Percentiles rank a stretch among this genome's conserved stretches.
phyloP scores from a whole-genome alignment of 2,113 vertebrate genomes.

The Orcinus orca region DNA sequence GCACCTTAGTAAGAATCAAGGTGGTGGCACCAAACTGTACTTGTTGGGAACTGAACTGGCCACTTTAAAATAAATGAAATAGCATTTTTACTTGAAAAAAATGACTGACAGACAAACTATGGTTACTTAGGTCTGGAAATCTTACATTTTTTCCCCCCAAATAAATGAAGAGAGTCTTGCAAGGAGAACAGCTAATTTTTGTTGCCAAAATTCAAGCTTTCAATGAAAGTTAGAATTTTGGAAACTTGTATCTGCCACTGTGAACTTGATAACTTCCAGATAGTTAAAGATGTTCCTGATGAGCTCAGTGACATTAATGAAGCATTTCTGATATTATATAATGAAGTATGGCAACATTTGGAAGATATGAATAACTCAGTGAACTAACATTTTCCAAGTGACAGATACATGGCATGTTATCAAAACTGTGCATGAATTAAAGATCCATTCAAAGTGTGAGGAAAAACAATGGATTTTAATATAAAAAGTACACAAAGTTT shows the following conservation, averaged over 20 bases:
- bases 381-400: slow-evolving; percentile 6
- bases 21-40: background rate
- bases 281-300: background rate
- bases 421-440: background rate
- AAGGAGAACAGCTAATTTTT: background rate
- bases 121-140: background rate
- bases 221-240: background rate
- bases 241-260: background rate
- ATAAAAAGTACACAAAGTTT: background rate
- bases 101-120: background rate
- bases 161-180: background rate
- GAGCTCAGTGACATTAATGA: background rate
- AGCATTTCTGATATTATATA: background rate
- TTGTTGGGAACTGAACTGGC: background rate
- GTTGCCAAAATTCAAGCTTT: background rate
- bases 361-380: background rate
- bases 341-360: background rate
- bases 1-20: background rate
- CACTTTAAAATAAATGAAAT: background rate
- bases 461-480: background rate
- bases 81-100: slow-evolving; percentile 11
- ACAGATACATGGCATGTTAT: background rate
- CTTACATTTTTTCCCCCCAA: background rate
- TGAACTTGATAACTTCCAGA: background rate
- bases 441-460: background rate